Evolutionary conservation across 2,113 vertebrate genomes (phyloP), one percentile per base, ranked within the genome.

Genomic region (Diadophis punctatus): DNA sequence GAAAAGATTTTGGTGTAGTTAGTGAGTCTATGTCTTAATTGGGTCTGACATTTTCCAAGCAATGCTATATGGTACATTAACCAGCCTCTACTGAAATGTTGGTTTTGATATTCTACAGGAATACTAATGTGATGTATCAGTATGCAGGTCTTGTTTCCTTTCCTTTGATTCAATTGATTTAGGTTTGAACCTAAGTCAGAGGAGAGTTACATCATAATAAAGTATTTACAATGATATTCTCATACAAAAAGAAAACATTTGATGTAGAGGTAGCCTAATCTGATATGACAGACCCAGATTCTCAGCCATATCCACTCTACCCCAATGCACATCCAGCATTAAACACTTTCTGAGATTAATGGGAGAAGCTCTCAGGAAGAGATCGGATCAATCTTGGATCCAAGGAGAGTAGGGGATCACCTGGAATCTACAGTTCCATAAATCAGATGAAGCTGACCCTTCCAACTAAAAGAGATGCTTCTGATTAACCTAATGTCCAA

Each of bases 41-140:
- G 92, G 90, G 93, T 84, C 92, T 94, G 93, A 94, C 51, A 14
- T 92, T 90, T 95, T 93, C 85, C 80, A 48, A 88, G 74, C 88
- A 88, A 89, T 89, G 49, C 11, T 92, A n/a, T 39, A 91, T 87
- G 90, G 51, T 39, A 20, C 92, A 39, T 86, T 23, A 74, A 90
- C 90, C 86, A 89, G 60, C 90, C 90, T 53, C 63, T 34, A 86
- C 91, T 53, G 89, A 95, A 56, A 20, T 22, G 88, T 49, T 93
- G 56, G 53, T 88, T 63, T 20, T 25, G 86, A 52, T 53, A 43
- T 74, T 43, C 74, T 90, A 85, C 68, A 8, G 53, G 55, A 93
- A 88, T 90, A 43, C 53, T 85, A 93, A 43, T 84, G 4, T 90
- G 55, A 87, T 89, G 91, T 46, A 92, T 80, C 22, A 91, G 34